Base-by-base conservation (phyloP, 2,888 invertebrate genomes). In the Pterostichus madidus region DNA sequence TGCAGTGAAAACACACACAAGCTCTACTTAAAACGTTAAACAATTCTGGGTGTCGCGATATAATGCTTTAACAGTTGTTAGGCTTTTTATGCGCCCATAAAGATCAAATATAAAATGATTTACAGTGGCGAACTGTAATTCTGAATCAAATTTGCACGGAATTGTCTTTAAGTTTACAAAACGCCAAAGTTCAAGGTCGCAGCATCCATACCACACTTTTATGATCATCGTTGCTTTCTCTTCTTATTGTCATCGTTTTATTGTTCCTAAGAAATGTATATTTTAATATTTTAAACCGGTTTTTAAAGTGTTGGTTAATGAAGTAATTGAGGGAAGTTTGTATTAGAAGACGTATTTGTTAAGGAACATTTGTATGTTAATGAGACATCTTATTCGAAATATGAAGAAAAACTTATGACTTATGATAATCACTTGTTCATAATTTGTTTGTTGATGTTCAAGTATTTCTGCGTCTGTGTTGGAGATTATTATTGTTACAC, bases 101-200 rank as follows among this genome's bases (percentile, higher is more conserved):
- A 80, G 80, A 68, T 80, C 80, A 71, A 68, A 80, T 80, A 80
- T 68, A 80, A 80, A 80, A 71, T 80, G 80, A 80, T 80, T 80
- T 80, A 80, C 61, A 68, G 52, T 61, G 35, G 35, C 53, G 68
- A 71, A 80, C 80, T 52, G 39, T 24, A 39, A 71, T 68, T 80
- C 68, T 68, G 68, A 80, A 68, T 80, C 71, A 80, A 80, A 80
- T 80, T 71, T 71, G 71, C 80, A 49, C 68, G 15, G 68, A 68
- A 64, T 80, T 80, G 52, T 80, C 80, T 80, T 53, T 17, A 78
- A 53, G 32, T 53, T 76, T 76, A 76, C 73, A 13, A 35, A 73
- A 39, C 39, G 35, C 6, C 35, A n/a, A 35, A 64, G 64, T 17
- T 61, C 79, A 79, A 61, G 79, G 61, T 61, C 44, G 10, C 24